Evolutionary conservation across 2,113 vertebrate species (phyloP), one percentile per base, ranked within the genome.

Genomic region (Acrocephalus kingi): DNA sequence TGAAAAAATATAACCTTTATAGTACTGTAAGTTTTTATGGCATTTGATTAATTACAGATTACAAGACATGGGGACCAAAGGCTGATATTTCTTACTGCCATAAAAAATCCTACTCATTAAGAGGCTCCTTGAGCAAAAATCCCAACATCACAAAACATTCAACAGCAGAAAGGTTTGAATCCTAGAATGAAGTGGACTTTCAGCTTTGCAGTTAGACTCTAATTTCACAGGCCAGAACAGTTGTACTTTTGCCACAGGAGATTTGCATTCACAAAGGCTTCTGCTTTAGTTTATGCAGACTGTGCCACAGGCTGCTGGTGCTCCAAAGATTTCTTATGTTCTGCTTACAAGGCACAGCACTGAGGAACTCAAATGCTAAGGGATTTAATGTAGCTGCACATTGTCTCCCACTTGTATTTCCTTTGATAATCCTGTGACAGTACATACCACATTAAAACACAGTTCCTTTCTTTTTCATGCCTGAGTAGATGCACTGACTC

Each of bases 391-490:
- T 33, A 94, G 75, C 79, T 78, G 52, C 74, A 74, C 49, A 25
- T 84, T 94, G 84, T 94, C 69, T 92, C 78, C 71, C 66, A 18
- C 77, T 90, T 96, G 73, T 83, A 80, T 74, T 89, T 87, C 88
- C 79, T 95, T 95, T 94, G 95, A 94, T 94, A 96, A 72, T 63
- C 73, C 48, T 27, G 19, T 52, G 66, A 74, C 69, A 87, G 66
- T 63, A 82, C 81, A 86, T 30, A 67, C 33, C 41, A 24, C 37
- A 25, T 80, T 90, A 90, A 89, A 87, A 86, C 49, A 81, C 45
- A 45, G 25, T 39, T 84, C 48, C 23, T 85, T 88, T 94, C 74
- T 64, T 66, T 79, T 82, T 90, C n/a, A 22, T 87, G 82, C 58
- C 69, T 80, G 76, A 84, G 28, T 82, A 54, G 84, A 68, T 64